Evolutionary conservation across 2,113 vertebrate species (phyloP).

Genomic region (Ardeotis arabs): DNA sequence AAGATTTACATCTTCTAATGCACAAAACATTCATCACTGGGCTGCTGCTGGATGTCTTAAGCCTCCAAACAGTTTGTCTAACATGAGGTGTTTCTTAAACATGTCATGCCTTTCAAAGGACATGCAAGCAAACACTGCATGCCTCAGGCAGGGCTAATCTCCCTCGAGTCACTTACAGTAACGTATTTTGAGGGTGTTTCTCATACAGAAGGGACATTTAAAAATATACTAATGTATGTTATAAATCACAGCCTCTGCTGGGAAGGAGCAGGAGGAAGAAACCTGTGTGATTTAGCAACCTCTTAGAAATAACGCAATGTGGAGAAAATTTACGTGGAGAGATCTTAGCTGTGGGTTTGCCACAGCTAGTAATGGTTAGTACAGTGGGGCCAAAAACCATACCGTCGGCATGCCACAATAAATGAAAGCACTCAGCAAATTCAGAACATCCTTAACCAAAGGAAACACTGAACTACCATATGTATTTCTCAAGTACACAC

Average conservation of each 20-base stretch:
- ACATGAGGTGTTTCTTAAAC: constrained; percentile 12
- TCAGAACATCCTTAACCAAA: background rate
- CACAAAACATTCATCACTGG: background rate
- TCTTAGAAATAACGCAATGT: background rate
- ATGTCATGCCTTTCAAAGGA: constrained; percentile 17
- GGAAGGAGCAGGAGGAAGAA: background rate
- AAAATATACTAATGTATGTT: background rate
- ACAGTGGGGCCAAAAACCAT: background rate
- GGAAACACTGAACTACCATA: background rate
- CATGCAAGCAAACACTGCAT: background rate
- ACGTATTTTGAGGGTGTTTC: constrained; percentile 23
- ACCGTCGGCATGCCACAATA: background rate
- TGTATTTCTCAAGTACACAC: background rate
- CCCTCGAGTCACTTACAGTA: background rate
- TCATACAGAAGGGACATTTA: constrained; percentile 1
- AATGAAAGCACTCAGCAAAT: background rate
- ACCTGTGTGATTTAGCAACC: background rate
- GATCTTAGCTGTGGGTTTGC: background rate
- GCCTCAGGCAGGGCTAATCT: constrained; percentile 21
- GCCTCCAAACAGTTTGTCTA: background rate
- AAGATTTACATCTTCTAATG: constrained; percentile 25
- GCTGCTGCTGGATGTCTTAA: constrained; percentile 18
- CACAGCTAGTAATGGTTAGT: background rate
- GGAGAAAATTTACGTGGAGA: background rate
- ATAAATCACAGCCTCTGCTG: background rate